phyloP scores from a whole-genome alignment of 2,888 invertebrate species.

The Dolichopus griseipennis region DNA sequence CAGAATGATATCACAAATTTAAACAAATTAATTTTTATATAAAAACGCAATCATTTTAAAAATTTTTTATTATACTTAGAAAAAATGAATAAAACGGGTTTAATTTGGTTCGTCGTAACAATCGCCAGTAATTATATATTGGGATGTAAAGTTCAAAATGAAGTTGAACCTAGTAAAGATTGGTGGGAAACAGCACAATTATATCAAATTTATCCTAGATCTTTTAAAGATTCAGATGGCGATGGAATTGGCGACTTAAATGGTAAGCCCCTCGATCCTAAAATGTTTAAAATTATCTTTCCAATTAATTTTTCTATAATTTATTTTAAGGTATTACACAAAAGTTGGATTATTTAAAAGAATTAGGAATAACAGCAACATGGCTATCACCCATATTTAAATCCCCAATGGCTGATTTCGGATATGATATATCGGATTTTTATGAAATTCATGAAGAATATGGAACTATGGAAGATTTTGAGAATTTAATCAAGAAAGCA shows the following conservation, averaged over 20 bases:
- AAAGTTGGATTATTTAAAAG: slow-evolving; percentile 55
- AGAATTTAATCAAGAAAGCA: slow-evolving; percentile 50
- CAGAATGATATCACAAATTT: too few relatives aligned
- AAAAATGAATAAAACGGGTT: too few relatives aligned
- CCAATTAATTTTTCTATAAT: too few relatives aligned
- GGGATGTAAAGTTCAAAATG: too few relatives aligned
- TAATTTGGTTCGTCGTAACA: too few relatives aligned
- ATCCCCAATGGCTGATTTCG: slow-evolving; percentile 67
- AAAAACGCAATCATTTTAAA: too few relatives aligned
- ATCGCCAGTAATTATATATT: too few relatives aligned
- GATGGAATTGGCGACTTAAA: slow-evolving; percentile 78
- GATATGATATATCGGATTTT: slow-evolving; percentile 66
- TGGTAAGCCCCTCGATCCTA: slow-evolving; percentile 52
- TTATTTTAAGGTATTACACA: slow-evolving; percentile 54
- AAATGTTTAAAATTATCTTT: slow-evolving; percentile 60
- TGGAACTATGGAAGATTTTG: slow-evolving; percentile 56
- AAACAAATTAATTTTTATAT: too few relatives aligned
- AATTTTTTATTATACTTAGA: too few relatives aligned
- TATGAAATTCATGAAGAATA: slow-evolving; percentile 50
- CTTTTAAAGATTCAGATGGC: slow-evolving; percentile 72
- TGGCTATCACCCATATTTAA: slow-evolving; percentile 67
- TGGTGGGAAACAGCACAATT: slow-evolving; percentile 79
- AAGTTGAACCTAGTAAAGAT: slow-evolving; percentile 39
- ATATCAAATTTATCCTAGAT: slow-evolving; percentile 79
- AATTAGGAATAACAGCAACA: slow-evolving; percentile 56